Evolutionary conservation across 1,140 invertebrate species (phyloP).

Genomic region (Leptinotarsa lineolata): DNA sequence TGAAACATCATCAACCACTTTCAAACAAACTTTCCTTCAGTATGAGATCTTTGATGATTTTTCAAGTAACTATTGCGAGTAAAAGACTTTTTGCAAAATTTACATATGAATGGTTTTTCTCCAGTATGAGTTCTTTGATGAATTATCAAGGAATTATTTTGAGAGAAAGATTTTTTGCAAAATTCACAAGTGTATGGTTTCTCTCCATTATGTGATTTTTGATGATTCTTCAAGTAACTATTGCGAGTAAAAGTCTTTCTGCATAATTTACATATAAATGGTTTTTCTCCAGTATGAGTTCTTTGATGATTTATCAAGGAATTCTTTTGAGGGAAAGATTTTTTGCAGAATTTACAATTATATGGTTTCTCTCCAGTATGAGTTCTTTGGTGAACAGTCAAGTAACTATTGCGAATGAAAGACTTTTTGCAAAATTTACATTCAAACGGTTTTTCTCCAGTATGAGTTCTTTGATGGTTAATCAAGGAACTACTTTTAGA

Average conservation of each 20-base stretch:
- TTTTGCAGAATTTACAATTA: slow-evolving; percentile 71
- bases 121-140: no score
- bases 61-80: slow-evolving; percentile 29
- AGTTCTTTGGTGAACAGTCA: slow-evolving; percentile 43
- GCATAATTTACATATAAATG: slow-evolving; percentile 32
- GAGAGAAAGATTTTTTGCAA: slow-evolving; percentile 55
- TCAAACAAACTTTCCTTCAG: slow-evolving; percentile 59
- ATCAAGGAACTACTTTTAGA: slow-evolving; percentile 60
- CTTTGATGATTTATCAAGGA: slow-evolving; percentile 65
- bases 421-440: slow-evolving; percentile 60
- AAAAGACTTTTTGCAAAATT: slow-evolving; percentile 40
- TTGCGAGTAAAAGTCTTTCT: slow-evolving; percentile 38
- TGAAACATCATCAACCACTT: slow-evolving; percentile 58
- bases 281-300: slow-evolving; percentile 64
- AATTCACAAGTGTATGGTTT: slow-evolving; percentile 61
- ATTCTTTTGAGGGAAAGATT: slow-evolving; percentile 59
- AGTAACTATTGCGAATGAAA: slow-evolving; percentile 48
- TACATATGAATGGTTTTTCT: slow-evolving; percentile 23
- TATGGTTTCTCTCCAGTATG: slow-evolving; percentile 79
- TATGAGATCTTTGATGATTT: slow-evolving; percentile 36
- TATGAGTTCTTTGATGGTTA: slow-evolving; percentile 62
- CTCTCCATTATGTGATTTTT: slow-evolving; percentile 35
- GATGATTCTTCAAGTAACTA: slow-evolving; percentile 35
- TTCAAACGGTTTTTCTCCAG: slow-evolving; percentile 60
- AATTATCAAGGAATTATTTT: no score